Percentiles rank a stretch among this genome's conserved stretches.
These are phyloP conservation scores for Pomatostomus ruficeps DNA, from an alignment of 2,113 vertebrate species.

Conservation along the genomic window DNA sequence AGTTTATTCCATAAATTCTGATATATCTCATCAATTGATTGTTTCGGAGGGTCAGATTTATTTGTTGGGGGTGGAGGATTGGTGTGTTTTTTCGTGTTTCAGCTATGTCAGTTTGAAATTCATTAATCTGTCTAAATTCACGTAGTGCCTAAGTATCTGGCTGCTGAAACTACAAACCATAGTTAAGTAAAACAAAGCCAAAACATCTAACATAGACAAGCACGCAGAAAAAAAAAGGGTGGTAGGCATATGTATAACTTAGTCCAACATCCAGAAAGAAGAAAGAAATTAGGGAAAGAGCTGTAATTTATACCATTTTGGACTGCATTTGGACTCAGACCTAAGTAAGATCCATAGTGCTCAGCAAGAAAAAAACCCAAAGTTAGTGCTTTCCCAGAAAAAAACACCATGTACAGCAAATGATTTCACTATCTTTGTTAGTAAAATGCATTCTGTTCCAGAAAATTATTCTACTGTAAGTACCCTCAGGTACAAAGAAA, in stretches of 20 bases:
- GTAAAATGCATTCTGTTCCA: background rate
- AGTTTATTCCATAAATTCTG: background rate
- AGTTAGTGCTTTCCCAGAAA: background rate
- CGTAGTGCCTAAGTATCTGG: background rate
- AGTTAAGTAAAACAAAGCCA: background rate
- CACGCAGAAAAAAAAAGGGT: background rate
- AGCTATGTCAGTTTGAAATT: background rate
- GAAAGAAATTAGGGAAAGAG: background rate
- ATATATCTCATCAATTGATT: background rate
- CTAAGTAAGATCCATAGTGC: background rate
- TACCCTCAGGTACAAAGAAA: background rate
- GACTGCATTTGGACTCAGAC: background rate
- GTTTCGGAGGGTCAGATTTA: background rate
- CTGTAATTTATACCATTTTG: background rate
- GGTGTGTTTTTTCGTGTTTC: background rate
- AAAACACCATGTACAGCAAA: background rate
- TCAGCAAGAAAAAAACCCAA: background rate
- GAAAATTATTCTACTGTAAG: background rate
- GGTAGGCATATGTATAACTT: background rate
- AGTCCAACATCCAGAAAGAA: background rate
- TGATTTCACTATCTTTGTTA: background rate
- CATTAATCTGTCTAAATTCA: background rate
- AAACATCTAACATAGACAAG: background rate
- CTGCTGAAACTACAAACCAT: background rate
- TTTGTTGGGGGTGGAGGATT: rapidly evolving